Evolutionary conservation across 2,113 vertebrate species (phyloP).

Genomic region (Turdus rufiventris): DNA sequence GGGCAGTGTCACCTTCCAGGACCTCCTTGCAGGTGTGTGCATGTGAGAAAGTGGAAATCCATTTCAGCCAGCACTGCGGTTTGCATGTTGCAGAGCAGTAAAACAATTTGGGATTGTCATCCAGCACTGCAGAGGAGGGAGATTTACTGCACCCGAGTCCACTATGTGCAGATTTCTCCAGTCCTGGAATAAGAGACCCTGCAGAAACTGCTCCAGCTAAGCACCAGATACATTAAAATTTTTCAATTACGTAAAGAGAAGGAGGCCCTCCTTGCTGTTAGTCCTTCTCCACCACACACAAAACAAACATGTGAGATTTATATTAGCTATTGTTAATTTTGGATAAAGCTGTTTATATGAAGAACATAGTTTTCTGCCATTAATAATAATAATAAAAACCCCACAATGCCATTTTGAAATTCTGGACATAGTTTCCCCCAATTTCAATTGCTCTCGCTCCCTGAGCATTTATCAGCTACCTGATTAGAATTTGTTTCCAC

Average conservation of each 20-base stretch:
- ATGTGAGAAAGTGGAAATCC: neutral
- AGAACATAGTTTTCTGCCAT: conserved; percentile 59
- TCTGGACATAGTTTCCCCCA: conserved; percentile 79
- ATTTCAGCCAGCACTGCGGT: neutral
- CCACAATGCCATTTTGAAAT: conserved; percentile 83
- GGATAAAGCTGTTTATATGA: conserved; percentile 67
- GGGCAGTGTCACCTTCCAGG: neutral
- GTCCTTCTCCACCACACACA: conserved; percentile 12
- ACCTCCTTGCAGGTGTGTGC: neutral
- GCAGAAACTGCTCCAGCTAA: neutral
- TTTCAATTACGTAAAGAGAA: conserved; percentile 44
- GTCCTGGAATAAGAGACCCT: neutral
- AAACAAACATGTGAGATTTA: conserved; percentile 45
- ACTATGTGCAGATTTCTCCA: neutral
- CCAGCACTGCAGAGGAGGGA: neutral
- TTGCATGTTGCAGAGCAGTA: neutral
- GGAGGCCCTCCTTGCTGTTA: neutral
- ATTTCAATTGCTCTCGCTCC: conserved; percentile 88
- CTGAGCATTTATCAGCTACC: conserved; percentile 97
- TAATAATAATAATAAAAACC: conserved; percentile 72
- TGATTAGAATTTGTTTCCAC: conserved; percentile 99
- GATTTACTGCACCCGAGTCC: neutral
- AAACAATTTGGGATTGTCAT: conserved; percentile 23
- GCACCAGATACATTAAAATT: neutral
- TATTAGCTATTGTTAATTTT: conserved; percentile 53